Base-by-base conservation (phyloP, 2,113 vertebrate species). In the Nanorana parkeri region DNA sequence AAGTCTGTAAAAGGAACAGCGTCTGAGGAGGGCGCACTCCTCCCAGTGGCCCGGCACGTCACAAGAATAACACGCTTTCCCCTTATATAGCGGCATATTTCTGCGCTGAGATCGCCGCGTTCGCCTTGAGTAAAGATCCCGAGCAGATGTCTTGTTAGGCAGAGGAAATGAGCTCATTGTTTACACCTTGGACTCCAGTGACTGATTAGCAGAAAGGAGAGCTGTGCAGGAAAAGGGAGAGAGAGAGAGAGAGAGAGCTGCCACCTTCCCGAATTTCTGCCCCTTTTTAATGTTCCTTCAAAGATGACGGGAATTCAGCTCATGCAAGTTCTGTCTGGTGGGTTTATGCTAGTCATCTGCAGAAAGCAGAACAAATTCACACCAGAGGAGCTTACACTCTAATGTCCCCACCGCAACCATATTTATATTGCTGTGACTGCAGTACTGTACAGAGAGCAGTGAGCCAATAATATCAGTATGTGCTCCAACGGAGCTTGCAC, bases 121-220 rank as follows among this genome's bases (percentile, higher is more conserved):
- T 80, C 68, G 41, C 65, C 65, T 58, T 69, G 78, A 69, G 32
- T 28, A 36, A 19, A 68, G 78, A 69, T 24, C 61, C 54, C 61
- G 78, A 69, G 55, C 78, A 80, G 67, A 80, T 80, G 66, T 68
- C 67, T 47, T 21, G 66, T 80, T 55, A 60, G 66, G 54, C 66
- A 24, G 21, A 80, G 78, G 67, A 80, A 80, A 80, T 69, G 29
- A 68, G 54, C 51, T 80, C 78, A 80, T n/a, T 80, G 65, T 78
- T 78, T 78, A 55, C 54, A 60, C 66, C 66, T 36, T 23, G 17
- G 77, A 79, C 26, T 41, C 36, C 1, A 24, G 77, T 47, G 23
- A 28, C 23, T 67, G 77, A 78, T 78, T 78, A 66, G 51, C 61
- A 55, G 52, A 56, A 28, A 29, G 5, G n/a, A 78, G 61, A 24